Conservation (phyloP, 1,140 invertebrate genomes). For the Phenacoccus solenopsis region DNA sequence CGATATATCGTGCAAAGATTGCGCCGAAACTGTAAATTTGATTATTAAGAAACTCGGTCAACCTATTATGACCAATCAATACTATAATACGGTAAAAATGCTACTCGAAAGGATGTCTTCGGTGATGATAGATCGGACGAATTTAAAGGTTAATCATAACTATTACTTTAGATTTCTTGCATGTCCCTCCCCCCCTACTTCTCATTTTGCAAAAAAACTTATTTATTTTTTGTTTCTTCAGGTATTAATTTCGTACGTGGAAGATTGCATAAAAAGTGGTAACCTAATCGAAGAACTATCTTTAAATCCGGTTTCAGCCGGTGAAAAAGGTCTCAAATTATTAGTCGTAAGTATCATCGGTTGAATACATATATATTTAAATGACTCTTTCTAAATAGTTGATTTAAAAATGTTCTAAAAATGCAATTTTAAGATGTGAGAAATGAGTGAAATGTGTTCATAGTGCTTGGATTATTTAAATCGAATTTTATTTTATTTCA, state of each 20-base stretch:
- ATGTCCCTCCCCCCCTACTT: too few species aligned
- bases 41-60: slow-evolving; percentile 88
- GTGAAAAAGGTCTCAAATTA: slow-evolving; percentile 66
- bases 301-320: slow-evolving; percentile 61
- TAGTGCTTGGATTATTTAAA: too few species aligned
- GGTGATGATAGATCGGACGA: slow-evolving; percentile 85
- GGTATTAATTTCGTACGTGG: slow-evolving; percentile 53
- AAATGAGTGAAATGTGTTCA: too few species aligned
- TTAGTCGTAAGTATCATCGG: slow-evolving; percentile 43
- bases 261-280: slow-evolving; percentile 52
- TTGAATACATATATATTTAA: too few species aligned
- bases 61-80: slow-evolving; percentile 85
- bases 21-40: slow-evolving; percentile 59
- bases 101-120: slow-evolving; percentile 84
- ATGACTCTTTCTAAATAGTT: too few species aligned
- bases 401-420: too few species aligned
- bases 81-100: slow-evolving; percentile 92
- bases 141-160: slow-evolving; percentile 44
- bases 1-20: slow-evolving; percentile 80
- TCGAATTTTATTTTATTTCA: too few species aligned
- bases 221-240: too few species aligned
- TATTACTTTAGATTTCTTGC: too few species aligned
- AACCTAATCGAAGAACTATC: slow-evolving; percentile 60
- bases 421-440: too few species aligned
- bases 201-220: too few species aligned